Evolutionary conservation across 2,113 vertebrate species (phyloP), one percentile per base, ranked within the genome.

Genomic region (Myiagra hebetior): DNA sequence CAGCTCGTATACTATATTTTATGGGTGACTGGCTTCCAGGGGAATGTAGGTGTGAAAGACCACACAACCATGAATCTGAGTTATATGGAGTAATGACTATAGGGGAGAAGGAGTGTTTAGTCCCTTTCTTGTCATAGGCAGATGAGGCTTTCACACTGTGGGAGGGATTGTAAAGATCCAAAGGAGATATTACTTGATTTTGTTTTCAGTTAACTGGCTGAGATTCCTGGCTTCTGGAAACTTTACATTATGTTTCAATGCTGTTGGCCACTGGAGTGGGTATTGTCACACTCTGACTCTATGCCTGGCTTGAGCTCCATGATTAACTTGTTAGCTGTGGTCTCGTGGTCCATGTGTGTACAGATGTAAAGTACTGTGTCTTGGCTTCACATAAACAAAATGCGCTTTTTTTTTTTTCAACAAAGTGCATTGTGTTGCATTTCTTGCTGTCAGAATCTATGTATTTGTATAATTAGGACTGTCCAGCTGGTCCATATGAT

Each of bases 41-140:
- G 96, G 83, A 95, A 93, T 87, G 80, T 72, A 92, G 69, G 88
- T 93, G 83, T 91, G 96, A 94, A 96, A 86, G 96, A 89, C 85
- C 88, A 90, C 79, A 76, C 76, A 74, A 59, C 82, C 72, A 88
- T 89, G 93, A 90, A 94, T 88, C 90, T 75, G 73, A 92, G 92
- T 94, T 96, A 72, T 39, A 64, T 18, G 56, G 90, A 87, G 56
- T 68, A 83, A 88, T 95, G 76, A 68, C 28, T 62, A 19, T 15
- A 72, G 76, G 60, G 76, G 6, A 67, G 44, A 16, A 89, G 73
- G 69, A 56, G 49, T 18, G 41, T 64, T 93, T 49, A 81, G 83
- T 78, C 35, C 69, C 22, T 88, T 91, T 82, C 64, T 56, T 72
- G 56, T 72, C 60, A 28, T 27, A 59, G 67, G 50, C 68, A 91